Base-by-base conservation (phyloP, 2,888 invertebrate species). In the Diplolepis rosae region DNA sequence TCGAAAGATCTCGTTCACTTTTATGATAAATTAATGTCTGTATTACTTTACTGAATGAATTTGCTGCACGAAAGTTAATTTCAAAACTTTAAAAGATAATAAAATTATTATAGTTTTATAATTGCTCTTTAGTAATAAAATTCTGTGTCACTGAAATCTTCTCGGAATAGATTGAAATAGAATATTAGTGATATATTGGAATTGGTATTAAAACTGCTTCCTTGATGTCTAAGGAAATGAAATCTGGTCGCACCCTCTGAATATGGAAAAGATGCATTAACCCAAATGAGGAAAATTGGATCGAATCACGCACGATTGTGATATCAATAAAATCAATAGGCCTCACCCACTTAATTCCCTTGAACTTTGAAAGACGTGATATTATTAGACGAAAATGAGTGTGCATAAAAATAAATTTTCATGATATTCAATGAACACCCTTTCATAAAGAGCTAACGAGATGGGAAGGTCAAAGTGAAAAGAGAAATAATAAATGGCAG, bases 391-490 rank as follows among this genome's bases (percentile, higher is more conserved):
- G 13, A n/a, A 22, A 15, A 54, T 56, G 24, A 22, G 39, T 11
- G 11, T 7, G 22, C 24, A 24, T 39, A 61, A 6, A 39, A 18
- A 56, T 35, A 35, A 13, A 22, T 24, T 6, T n/a, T 22, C 24
- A 39, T 27, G 61, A 27, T 61, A 61, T 61, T 61, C 61, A 61
- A 61, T 61, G 39, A 61, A 13, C 39, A 61, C 61, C 61, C 61
- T 61, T 27, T 0, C 6, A 39, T 35, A n/a, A 24, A 13, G 13
- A 3, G n/a, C 24, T 39, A 61, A 61, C 22, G 61, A 39, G 61
- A 61, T 22, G 24, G 13, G 61, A 61, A 39, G 61, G 61, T 61
- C 61, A 61, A 24, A 61, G 39, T 35, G 56, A 24, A 5, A 13
- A 13, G 11, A 30, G 35, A 56, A 35, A 39, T 24, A 24, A 39